Evolutionary conservation across 2,113 vertebrate species (phyloP).

Genomic region (Anoura caudifer): DNA sequence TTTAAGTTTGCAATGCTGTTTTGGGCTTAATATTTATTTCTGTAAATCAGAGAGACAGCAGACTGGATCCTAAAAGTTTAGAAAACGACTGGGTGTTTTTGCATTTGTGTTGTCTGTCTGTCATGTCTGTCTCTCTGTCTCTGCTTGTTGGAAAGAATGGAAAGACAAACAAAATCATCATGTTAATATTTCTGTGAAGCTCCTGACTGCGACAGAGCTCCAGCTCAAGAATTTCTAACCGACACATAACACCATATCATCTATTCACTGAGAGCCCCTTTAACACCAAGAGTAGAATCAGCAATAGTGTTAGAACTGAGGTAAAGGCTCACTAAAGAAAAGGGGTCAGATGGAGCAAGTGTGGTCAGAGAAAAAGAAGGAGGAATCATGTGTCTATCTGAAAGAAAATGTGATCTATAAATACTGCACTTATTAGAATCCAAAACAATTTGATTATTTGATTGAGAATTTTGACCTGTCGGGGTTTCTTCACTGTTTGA

Average conservation of each 20-base stretch:
- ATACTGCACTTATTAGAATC: not conserved
- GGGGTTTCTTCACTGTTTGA: not conserved
- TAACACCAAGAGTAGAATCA: not conserved
- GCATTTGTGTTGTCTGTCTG: not conserved
- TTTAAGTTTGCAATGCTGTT: not conserved
- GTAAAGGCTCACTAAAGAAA: not conserved
- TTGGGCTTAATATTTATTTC: slow-evolving; percentile 24
- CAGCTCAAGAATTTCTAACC: not conserved
- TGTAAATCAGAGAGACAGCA: not conserved
- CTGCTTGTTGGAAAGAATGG: not conserved
- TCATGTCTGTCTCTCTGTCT: not conserved
- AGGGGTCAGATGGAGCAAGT: not conserved
- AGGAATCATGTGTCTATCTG: not conserved
- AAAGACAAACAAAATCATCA: not conserved
- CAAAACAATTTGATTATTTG: not conserved
- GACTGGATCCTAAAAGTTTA: not conserved
- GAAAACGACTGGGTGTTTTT: not conserved
- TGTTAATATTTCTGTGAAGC: not conserved
- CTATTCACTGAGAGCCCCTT: not conserved
- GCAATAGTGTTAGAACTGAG: not conserved
- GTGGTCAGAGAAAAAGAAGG: not conserved
- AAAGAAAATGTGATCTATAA: not conserved
- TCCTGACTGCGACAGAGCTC: not conserved
- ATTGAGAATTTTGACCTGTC: slow-evolving; percentile 6
- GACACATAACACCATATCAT: not conserved